These are phyloP conservation scores for Sylvia borin DNA, from an alignment of 2,797 vertebrate genomes.

Conservation along the genomic window DNA sequence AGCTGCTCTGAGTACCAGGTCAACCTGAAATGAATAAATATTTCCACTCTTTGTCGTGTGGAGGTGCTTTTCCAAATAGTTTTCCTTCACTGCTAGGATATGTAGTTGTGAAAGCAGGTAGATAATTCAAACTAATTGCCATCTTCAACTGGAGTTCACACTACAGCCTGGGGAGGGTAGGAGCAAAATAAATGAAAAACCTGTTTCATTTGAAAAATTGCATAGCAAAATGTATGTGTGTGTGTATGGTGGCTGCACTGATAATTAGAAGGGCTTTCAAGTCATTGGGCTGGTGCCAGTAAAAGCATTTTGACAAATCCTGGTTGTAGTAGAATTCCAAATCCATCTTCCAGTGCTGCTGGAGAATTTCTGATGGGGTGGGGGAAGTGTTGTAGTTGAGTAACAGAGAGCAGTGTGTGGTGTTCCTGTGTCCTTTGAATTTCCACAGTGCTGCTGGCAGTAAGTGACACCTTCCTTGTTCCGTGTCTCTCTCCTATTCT, in stretches of 20 bases:
- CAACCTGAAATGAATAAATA: background rate
- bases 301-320: conserved; percentile 16
- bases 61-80: background rate
- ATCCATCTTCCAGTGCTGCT: background rate
- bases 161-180: background rate
- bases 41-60: background rate
- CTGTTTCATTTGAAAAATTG: conserved; percentile 20
- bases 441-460: background rate
- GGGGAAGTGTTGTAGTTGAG: background rate
- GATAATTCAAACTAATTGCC: background rate
- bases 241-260: background rate
- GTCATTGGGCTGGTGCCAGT: background rate
- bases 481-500: background rate
- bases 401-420: background rate
- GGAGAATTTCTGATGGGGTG: background rate
- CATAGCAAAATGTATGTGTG: background rate
- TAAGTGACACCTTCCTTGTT: background rate
- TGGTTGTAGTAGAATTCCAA: background rate
- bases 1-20: background rate
- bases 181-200: background rate
- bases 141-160: background rate
- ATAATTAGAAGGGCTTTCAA: conserved; percentile 24
- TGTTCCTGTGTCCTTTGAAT: conserved; percentile 14
- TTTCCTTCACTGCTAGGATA: background rate
- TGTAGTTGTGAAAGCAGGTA: background rate